Evolutionary conservation across 1,140 invertebrate species (phyloP).

Genomic region (Drosophila sucinea): DNA sequence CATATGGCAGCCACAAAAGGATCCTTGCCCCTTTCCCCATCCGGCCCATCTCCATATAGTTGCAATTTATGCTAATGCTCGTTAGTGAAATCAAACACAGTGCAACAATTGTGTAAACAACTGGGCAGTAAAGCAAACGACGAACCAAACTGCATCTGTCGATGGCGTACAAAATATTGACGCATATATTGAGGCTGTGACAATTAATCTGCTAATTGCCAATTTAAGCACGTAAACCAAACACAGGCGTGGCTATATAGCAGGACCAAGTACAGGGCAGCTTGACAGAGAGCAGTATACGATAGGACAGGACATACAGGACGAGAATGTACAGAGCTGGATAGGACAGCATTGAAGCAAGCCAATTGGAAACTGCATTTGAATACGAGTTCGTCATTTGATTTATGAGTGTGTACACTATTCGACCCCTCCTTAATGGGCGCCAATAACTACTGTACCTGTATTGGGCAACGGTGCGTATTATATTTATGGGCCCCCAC

Average conservation of each 20-base stretch:
- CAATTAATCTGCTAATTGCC: conserved; percentile 81
- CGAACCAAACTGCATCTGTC: conserved; percentile 44
- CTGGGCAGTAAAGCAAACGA: conserved; percentile 70
- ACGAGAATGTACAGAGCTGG: conserved; percentile 1
- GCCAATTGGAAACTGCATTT: conserved; percentile 10
- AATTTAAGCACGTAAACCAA: conserved; percentile 81
- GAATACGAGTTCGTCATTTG: conserved; percentile 12
- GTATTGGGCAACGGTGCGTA: conserved; percentile 53
- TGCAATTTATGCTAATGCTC: conserved; percentile 81
- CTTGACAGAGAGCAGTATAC: conserved; percentile 16
- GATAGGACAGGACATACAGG: conserved; percentile 51
- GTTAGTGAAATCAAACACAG: conserved; percentile 77
- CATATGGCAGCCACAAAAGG: conserved; percentile 34
- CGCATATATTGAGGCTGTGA: conserved; percentile 78
- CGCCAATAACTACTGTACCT: conserved; percentile 5
- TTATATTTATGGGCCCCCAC: conserved; percentile 18
- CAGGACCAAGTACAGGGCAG: conserved; percentile 4
- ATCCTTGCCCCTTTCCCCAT: neutral
- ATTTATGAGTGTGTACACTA: conserved; percentile 1
- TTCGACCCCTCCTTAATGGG: neutral
- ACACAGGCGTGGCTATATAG: conserved; percentile 53
- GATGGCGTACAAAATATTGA: conserved; percentile 72
- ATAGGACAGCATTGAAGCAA: conserved; percentile 12
- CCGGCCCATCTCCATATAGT: conserved; percentile 8
- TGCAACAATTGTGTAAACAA: conserved; percentile 78